Evolutionary conservation across 2,797 vertebrate genomes (phyloP), one percentile per base, ranked within the genome.

Genomic region (Holocentrus rufus): DNA sequence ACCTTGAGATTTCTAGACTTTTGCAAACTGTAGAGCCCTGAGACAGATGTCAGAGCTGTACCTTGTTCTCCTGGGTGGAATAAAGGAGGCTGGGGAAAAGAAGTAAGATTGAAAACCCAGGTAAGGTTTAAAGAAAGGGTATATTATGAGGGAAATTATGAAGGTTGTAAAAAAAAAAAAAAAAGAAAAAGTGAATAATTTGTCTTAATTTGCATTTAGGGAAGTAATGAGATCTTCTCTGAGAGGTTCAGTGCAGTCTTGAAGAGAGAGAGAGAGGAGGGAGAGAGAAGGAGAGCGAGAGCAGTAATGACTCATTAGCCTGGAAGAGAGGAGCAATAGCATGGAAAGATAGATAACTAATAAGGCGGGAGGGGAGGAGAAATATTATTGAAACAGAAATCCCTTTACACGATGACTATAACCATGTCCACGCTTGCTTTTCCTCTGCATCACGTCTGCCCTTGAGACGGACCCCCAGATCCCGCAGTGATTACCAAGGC

Each of bases 191-290:
- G 13, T 42, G 1, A 80, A 71, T 60, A 10, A 81, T 72, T 80
- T 62, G 14, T 74, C 50, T 39, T 76, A 25, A 80, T 86, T 80
- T 85, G 75, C 63, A 84, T 85, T 87, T 61, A 69, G 46, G 53
- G 54, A 67, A 79, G 71, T 79, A 85, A 88, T 76, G 65, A 87
- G 82, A 87, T 86, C 78, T 76, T 86, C 53, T 79, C 74, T 68
- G 68, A 74, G 87, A 86, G 87, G 81, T 86, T 89, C 79, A 88
- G 83, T 84, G 77, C 58, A 68, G 69, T 77, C 31, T 75, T 72
- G 52, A 71, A 69, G 69, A 80, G 52, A 74, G n/a, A 56, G 14
- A n/a, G 58, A 39, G 15, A 25, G 47, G 20, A 46, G 44, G 36
- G 50, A 59, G 44, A 23, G 66, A 55, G 68, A 69, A 72, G 81